Base-by-base conservation (phyloP, 1,140 invertebrate genomes). In the Armadillidium nasatum region DNA sequence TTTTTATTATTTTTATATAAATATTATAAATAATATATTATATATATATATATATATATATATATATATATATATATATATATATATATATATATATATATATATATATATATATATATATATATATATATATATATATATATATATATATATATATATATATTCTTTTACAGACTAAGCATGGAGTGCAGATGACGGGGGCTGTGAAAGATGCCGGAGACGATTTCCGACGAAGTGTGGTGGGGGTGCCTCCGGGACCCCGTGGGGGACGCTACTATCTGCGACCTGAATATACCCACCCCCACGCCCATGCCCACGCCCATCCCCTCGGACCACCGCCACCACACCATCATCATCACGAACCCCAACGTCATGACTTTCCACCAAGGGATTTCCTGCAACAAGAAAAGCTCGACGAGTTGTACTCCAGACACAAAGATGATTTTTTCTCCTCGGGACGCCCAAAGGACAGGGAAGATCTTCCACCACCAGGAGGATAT, bases 131-230 rank as follows among this genome's bases (percentile, higher is more conserved):
- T 33, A 33, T 33, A 33, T 33, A 33, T 33, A 33, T 33, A 33
- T 33, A 33, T 33, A 33, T 33, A 33, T 33, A 33, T 33, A 33
- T 33, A 33, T 33, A 33, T 33, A 33, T 33, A 33, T 33, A 33
- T 33, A 33, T 46, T 74, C 23, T 60, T 33, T 50, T 69, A 22
- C 79, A 80, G 79, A 77, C 76, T 76, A 80, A 80, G 76, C 79
- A 80, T 77, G 79, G 76, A 54, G 76, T 78, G 66, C 79, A 80
- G 79, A 80, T 80, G 79, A 80, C 79, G 72, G 79, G 79, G 45
- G 74, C 45, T 13, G 79, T 80, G 76, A 80, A 80, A 76, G 79
- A 80, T 74, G 72, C 73, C 54, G 69, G 77, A 13, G 76, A 80
- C 7, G 79, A 80, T 22, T 80, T 77, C 76, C 72, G 79, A 44